Evolutionary conservation across 2,888 invertebrate genomes (phyloP).

Genomic region (Smittia sp.): DNA sequence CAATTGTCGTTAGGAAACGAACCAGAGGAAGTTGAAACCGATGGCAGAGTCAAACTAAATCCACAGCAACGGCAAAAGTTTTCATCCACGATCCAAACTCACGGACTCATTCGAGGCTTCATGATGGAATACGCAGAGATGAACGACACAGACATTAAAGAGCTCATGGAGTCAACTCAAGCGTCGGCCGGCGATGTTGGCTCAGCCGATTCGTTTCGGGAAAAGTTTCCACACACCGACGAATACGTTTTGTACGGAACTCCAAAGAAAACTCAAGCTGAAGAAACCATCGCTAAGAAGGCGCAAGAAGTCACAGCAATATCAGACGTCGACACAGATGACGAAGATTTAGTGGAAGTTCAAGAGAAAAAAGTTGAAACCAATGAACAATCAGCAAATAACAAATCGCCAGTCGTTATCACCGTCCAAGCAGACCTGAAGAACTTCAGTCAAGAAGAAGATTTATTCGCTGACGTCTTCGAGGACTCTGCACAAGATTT

Average conservation of each 20-base stretch:
- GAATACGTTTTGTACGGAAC: slow-evolving; percentile 34
- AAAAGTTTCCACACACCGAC: slow-evolving; percentile 32
- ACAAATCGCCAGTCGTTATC: slow-evolving; percentile 49
- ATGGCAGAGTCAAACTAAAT: slow-evolving; percentile 50
- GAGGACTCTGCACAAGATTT: slow-evolving; percentile 28
- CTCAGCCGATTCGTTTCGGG: slow-evolving; percentile 21
- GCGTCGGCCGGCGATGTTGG: not conserved
- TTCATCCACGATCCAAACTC: slow-evolving; percentile 50
- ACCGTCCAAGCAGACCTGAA: slow-evolving; percentile 14
- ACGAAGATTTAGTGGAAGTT: slow-evolving; percentile 23
- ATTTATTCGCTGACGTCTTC: slow-evolving; percentile 75
- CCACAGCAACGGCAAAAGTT: slow-evolving; percentile 48
- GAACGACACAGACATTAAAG: slow-evolving; percentile 65
- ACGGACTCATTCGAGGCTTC: slow-evolving; percentile 66
- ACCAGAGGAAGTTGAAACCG: slow-evolving; percentile 54
- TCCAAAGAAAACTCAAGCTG: slow-evolving; percentile 26
- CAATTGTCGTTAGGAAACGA: slow-evolving; percentile 57
- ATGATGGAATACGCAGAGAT: slow-evolving; percentile 76
- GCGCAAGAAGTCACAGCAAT: slow-evolving; percentile 22
- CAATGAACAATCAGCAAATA: slow-evolving; percentile 52
- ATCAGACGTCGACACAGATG: not conserved
- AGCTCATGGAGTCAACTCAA: slow-evolving; percentile 54
- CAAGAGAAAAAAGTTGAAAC: slow-evolving; percentile 30
- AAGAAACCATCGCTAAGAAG: slow-evolving; percentile 20
- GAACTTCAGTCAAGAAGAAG: slow-evolving; percentile 53